phyloP scores from a whole-genome alignment of 2,888 invertebrate genomes.

The Ptychoptera contaminata region DNA sequence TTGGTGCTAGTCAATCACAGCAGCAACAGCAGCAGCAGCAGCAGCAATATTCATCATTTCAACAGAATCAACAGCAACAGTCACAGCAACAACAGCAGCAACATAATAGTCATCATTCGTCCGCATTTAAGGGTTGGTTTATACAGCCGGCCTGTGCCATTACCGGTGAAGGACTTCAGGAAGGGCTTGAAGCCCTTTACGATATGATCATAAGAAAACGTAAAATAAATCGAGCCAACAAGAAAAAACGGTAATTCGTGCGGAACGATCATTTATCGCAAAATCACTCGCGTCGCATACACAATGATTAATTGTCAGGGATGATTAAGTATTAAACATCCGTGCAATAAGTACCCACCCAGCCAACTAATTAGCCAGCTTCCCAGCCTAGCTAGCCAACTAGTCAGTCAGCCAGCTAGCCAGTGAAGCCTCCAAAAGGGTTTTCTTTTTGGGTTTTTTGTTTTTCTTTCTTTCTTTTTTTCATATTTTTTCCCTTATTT shows the following conservation, averaged over 20 bases:
- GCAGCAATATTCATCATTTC: conserved; percentile 1
- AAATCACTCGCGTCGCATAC: no score
- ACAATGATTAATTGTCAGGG: no score
- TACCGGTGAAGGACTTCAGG: conserved; percentile 91
- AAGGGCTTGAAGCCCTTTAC: conserved; percentile 84
- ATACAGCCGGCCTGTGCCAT: conserved; percentile 94
- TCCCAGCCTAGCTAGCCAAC: no score
- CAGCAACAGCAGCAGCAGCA: conserved; percentile 2
- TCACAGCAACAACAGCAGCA: conserved; percentile 4
- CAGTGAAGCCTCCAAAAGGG: no score
- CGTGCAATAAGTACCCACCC: no score
- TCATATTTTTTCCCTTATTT: no score
- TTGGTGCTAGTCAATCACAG: background rate
- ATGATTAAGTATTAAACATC: no score
- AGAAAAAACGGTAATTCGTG: conserved; percentile 46
- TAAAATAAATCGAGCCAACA: conserved; percentile 74
- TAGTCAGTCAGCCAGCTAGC: no score
- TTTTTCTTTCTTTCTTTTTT: no score
- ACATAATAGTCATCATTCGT: conserved; percentile 9
- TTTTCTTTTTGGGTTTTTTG: no score
- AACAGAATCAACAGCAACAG: background rate
- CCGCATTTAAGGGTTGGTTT: conserved; percentile 45
- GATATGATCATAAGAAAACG: conserved; percentile 89
- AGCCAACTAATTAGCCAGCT: no score
- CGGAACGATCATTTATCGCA: no score